Percentiles rank a stretch among this genome's conserved stretches.
phyloP scores from a whole-genome alignment of 37 sponge, comb jelly and placozoan species.

The Ianthella basta region DNA sequence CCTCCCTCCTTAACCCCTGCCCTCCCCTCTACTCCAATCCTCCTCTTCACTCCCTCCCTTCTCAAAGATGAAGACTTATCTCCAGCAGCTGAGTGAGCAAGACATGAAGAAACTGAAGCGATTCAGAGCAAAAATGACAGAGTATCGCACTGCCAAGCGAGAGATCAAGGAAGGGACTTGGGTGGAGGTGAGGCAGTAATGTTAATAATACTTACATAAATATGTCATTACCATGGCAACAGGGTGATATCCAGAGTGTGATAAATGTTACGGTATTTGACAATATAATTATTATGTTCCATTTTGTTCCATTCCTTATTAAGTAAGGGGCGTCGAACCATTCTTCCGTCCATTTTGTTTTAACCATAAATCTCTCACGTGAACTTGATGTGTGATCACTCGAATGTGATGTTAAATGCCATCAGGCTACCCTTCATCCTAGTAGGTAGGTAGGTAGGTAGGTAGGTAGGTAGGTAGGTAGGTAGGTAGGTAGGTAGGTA shows the following conservation, averaged over 20 bases:
- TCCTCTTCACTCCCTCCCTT: not conserved
- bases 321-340: no score
- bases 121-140: not conserved
- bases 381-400: not conserved
- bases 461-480: no score
- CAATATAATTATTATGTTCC: no score
- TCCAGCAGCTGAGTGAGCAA: not conserved
- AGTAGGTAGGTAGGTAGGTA: not conserved
- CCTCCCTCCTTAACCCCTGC: not conserved
- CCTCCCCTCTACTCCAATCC: not conserved
- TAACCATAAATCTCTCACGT: no score
- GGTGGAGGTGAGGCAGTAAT: not conserved
- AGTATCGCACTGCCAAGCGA: not conserved
- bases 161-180: slow-evolving; percentile 8
- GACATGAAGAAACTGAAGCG: not conserved
- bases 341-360: no score
- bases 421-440: not conserved
- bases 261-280: no score
- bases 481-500: no score
- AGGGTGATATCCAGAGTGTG: no score
- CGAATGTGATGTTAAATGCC: not conserved
- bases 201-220: no score
- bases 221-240: no score
- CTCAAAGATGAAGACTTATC: not conserved
- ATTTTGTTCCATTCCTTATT: no score